Evolutionary conservation across 2,113 vertebrate species (phyloP).

Genomic region (Gulo gulo): DNA sequence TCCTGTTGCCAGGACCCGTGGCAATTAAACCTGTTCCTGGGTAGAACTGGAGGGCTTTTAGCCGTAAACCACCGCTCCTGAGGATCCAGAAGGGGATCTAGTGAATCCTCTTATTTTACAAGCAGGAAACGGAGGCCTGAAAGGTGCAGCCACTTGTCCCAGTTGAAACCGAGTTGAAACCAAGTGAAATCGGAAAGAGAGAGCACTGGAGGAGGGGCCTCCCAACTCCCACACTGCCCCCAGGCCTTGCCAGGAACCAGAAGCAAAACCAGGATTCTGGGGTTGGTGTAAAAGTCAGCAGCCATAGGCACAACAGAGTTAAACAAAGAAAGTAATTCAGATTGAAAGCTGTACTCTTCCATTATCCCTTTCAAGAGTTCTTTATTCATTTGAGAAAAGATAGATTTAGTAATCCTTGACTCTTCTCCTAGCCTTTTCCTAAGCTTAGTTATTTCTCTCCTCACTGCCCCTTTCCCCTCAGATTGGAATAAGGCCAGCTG

Average conservation of each 20-base stretch:
- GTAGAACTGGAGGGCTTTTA: neutral
- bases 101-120: neutral
- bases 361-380: conserved; percentile 30
- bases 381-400: conserved; percentile 42
- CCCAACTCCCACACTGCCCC: neutral
- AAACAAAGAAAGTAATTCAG: conserved; percentile 69
- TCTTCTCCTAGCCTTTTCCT: neutral
- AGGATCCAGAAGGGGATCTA: neutral
- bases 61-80: neutral
- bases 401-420: conserved; percentile 26
- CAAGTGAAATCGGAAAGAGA: neutral
- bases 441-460: conserved; percentile 28
- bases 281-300: conserved; percentile 22
- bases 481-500: conserved; percentile 28
- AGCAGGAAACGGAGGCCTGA: neutral
- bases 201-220: neutral
- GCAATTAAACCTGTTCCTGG: neutral
- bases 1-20: too few relatives aligned
- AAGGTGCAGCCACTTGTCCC: neutral
- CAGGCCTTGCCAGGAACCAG: neutral
- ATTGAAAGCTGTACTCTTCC: conserved; percentile 25
- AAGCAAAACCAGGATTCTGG: neutral
- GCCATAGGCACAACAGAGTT: conserved; percentile 53
- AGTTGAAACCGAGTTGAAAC: neutral
- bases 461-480: neutral